Evolutionary conservation across 2,888 invertebrate genomes (phyloP).

Genomic region (Melipona beecheii): DNA sequence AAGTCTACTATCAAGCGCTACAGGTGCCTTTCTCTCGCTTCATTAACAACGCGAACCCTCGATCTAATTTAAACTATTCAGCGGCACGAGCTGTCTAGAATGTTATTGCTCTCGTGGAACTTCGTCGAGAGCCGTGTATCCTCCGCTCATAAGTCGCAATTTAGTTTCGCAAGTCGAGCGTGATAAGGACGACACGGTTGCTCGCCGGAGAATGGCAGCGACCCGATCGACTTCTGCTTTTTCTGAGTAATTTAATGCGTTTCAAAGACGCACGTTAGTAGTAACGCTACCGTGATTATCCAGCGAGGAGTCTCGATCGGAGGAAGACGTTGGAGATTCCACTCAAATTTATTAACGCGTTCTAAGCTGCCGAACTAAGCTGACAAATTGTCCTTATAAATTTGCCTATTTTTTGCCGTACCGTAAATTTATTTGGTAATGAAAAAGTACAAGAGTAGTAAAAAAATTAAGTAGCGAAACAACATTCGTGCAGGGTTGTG

Average conservation of each 20-base stretch:
- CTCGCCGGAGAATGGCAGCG: neutral
- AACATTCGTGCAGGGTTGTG: no score
- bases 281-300: neutral
- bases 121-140: neutral
- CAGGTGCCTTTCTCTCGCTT: constrained; percentile 2
- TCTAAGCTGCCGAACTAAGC: neutral
- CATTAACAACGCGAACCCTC: constrained; percentile 10
- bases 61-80: constrained; percentile 22
- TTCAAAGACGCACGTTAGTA: neutral
- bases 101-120: constrained; percentile 1
- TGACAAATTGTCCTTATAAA: no score
- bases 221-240: neutral
- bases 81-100: constrained; percentile 10
- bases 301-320: neutral
- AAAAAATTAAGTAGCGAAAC: no score
- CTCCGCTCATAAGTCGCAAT: neutral
- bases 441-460: no score
- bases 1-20: neutral
- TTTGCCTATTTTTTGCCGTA: no score
- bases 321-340: neutral
- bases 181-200: constrained; percentile 10
- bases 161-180: constrained; percentile 8
- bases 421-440: no score
- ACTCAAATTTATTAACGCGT: neutral
- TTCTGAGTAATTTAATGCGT: neutral